Conservation (phyloP, 2,888 invertebrate species). For the Xestoiulus laeticollis region DNA sequence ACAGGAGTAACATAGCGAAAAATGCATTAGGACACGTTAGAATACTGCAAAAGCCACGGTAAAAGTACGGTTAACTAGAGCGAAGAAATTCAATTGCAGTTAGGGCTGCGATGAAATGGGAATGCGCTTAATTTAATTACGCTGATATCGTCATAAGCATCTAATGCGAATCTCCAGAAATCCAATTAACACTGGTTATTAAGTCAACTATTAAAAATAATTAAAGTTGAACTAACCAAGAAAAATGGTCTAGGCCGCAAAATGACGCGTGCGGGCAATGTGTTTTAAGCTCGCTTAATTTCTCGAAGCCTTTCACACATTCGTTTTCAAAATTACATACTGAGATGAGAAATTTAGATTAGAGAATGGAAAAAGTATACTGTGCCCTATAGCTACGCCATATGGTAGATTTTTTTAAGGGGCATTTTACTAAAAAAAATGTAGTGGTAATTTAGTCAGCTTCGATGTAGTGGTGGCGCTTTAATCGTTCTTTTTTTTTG, state of each 20-base stretch:
- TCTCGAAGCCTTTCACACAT: neutral
- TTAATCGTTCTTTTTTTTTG: conserved; percentile 12
- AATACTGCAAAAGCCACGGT: neutral
- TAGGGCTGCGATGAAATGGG: neutral
- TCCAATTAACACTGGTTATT: conserved; percentile 41
- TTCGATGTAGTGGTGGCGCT: neutral
- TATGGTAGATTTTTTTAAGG: neutral
- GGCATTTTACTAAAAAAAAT: neutral
- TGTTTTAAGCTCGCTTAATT: neutral
- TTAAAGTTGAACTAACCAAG: conserved; percentile 7
- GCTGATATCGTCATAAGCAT: conserved; percentile 35
- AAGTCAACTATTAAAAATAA: conserved; percentile 17
- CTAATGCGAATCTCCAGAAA: neutral
- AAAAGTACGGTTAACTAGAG: neutral
- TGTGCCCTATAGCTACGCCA: neutral
- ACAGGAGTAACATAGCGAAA: neutral
- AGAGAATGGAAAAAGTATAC: neutral
- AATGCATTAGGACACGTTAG: neutral
- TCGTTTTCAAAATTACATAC: neutral
- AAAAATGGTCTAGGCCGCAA: neutral
- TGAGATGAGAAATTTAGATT: neutral
- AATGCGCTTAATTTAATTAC: conserved; percentile 39
- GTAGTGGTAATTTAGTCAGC: neutral
- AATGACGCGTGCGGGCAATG: neutral
- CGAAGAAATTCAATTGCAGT: conserved; percentile 37